These are phyloP conservation scores for Myotis findleyi DNA, from an alignment of 2,797 vertebrate species.

Conservation along the genomic window DNA sequence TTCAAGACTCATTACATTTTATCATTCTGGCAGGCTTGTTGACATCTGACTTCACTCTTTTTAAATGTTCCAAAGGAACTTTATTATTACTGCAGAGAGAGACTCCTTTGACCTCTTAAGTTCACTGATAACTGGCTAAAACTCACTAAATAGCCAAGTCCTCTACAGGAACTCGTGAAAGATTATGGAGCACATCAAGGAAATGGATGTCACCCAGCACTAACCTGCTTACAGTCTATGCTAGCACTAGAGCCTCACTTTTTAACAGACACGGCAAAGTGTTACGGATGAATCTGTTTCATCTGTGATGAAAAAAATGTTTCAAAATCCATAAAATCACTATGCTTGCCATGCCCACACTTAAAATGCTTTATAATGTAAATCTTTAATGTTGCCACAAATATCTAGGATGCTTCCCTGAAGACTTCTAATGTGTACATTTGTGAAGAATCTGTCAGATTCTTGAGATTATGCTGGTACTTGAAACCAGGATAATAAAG, in stretches of 20 bases:
- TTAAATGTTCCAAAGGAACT: conserved; percentile 58
- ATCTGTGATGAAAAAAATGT: conserved; percentile 53
- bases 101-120: conserved; percentile 22
- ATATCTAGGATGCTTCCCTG: conserved; percentile 42
- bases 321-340: conserved; percentile 63
- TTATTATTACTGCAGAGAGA: conserved; percentile 3
- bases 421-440: conserved; percentile 51
- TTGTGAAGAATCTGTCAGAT: conserved; percentile 59
- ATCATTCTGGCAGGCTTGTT: conserved; percentile 50
- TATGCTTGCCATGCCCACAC: conserved; percentile 16
- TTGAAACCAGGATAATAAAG: conserved; percentile 44
- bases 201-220: conserved; percentile 7
- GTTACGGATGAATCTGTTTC: conserved; percentile 46
- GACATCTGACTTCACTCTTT: conserved; percentile 60
- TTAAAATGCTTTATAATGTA: conserved; percentile 61
- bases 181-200: conserved; percentile 15
- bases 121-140: conserved; percentile 51
- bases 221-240: neutral
- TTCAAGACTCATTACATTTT: conserved; percentile 33
- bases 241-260: neutral
- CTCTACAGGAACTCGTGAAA: neutral
- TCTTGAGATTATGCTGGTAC: conserved; percentile 52
- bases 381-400: conserved; percentile 53
- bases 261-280: conserved; percentile 26
- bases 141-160: conserved; percentile 48